Conservation (phyloP, 2,888 invertebrate genomes). For the Trissolcus japonicus region DNA sequence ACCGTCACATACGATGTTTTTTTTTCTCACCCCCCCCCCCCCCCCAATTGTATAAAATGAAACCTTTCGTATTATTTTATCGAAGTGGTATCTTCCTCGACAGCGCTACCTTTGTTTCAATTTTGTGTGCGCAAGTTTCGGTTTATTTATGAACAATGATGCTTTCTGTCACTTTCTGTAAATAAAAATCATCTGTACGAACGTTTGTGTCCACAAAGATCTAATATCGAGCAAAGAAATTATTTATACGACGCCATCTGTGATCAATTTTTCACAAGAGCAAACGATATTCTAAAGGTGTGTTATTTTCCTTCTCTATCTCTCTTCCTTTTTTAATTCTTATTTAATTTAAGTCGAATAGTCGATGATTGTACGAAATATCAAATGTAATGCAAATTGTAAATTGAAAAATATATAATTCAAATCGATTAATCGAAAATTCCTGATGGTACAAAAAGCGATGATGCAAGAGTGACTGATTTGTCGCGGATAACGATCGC, state of each 20-base stretch:
- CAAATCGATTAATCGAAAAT: constrained; percentile 5
- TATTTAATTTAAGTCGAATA: no score
- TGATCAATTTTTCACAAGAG: constrained; percentile 24
- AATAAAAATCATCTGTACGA: constrained; percentile 26
- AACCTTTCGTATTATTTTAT: no score
- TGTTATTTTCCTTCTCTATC: no score
- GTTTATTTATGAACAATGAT: constrained; percentile 26
- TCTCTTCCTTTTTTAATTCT: no score
- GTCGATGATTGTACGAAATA: no score
- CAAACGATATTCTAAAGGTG: no score
- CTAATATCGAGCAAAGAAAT: constrained; percentile 7
- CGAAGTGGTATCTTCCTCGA: no score
- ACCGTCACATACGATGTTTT: no score
- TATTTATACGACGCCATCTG: constrained; percentile 34
- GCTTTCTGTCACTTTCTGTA: constrained; percentile 19
- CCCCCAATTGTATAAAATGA: no score
- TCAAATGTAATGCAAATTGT: no score
- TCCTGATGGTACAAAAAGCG: constrained; percentile 8
- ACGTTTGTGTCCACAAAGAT: constrained; percentile 25
- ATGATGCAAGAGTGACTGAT: constrained; percentile 6
- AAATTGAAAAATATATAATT: background rate
- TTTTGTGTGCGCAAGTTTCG: constrained; percentile 13
- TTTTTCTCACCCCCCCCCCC: no score
- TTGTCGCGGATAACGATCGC: constrained; percentile 24
- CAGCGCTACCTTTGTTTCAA: background rate